phyloP scores from a whole-genome alignment of 2,797 vertebrate genomes.

The Propithecus perrieri region DNA sequence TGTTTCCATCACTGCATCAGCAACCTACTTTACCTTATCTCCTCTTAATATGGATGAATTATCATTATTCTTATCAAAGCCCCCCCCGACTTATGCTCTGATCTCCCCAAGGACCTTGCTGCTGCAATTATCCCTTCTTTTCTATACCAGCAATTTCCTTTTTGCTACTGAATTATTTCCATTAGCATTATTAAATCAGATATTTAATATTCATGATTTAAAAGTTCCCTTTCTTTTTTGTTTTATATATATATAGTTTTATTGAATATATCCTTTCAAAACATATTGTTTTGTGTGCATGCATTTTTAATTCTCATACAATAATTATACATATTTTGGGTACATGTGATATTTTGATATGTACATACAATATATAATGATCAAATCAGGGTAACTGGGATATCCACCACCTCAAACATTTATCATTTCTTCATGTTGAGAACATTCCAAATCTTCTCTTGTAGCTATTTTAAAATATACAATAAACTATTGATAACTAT shows the following conservation, averaged over 20 bases:
- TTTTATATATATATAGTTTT: not conserved
- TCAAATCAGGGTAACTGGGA: not conserved
- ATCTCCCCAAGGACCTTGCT: not conserved
- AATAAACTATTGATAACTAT: not conserved
- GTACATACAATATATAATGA: not conserved
- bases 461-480: not conserved
- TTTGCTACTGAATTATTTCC: not conserved
- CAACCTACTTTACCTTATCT: not conserved
- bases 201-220: constrained; percentile 20
- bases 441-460: not conserved
- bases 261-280: not conserved
- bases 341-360: not conserved
- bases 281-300: not conserved
- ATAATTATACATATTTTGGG: not conserved
- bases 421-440: not conserved
- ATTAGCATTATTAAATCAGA: not conserved
- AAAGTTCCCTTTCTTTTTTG: not conserved
- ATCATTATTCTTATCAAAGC: constrained; percentile 5
- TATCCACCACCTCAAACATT: not conserved
- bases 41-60: constrained; percentile 13
- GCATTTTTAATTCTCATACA: not conserved
- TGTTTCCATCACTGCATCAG: not conserved
- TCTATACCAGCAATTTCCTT: not conserved
- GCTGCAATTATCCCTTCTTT: constrained; percentile 30
- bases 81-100: not conserved